Conservation (phyloP, 2,113 vertebrate species). For the Ginglymostoma cirratum region DNA sequence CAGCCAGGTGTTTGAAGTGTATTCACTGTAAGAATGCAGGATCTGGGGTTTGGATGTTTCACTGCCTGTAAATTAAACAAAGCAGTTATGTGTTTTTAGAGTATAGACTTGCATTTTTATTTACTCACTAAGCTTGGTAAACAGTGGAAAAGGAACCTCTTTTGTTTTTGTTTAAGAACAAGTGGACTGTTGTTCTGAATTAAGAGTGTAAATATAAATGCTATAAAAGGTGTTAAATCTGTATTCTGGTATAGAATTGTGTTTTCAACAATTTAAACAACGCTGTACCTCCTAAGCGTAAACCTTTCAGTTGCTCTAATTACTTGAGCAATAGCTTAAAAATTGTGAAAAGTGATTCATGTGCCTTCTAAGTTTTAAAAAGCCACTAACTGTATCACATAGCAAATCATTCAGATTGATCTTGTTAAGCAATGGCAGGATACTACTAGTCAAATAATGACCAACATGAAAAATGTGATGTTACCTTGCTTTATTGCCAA, state of each 20-base stretch:
- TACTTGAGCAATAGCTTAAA: not conserved
- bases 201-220: not conserved
- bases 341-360: not conserved
- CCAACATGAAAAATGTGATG: not conserved
- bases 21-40: not conserved
- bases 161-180: not conserved
- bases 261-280: not conserved
- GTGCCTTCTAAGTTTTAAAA: not conserved
- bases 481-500: no score
- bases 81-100: not conserved
- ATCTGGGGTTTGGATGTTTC: not conserved
- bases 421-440: not conserved
- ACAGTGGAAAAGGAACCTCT: not conserved
- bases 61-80: not conserved
- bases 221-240: not conserved
- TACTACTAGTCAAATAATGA: not conserved
- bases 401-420: not conserved
- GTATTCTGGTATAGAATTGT: not conserved
- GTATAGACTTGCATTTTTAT: not conserved
- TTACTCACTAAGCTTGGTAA: not conserved
- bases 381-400: not conserved
- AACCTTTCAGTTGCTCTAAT: not conserved
- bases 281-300: not conserved
- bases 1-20: not conserved
- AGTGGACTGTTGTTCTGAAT: not conserved